These are phyloP conservation scores for Thamnophis elegans DNA, from an alignment of 2,797 vertebrate species.

Conservation along the genomic window DNA sequence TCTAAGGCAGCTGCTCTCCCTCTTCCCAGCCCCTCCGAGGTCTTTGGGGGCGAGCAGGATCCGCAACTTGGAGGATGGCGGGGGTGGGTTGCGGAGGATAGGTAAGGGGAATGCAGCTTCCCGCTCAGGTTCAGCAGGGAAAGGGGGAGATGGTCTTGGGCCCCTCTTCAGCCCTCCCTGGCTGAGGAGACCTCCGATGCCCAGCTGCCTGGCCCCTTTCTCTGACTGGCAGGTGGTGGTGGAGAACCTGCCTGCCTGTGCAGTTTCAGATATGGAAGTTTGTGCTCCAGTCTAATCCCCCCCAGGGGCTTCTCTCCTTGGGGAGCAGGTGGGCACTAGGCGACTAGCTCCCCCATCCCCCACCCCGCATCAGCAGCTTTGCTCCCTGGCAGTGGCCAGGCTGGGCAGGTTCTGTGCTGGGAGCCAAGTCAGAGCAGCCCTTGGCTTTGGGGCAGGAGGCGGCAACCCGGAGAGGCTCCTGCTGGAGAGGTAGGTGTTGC, in stretches of 20 bases:
- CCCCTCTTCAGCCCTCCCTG: neutral
- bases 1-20: neutral
- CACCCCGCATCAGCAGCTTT: neutral
- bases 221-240: neutral
- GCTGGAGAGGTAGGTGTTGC: neutral
- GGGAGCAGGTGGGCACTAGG: neutral
- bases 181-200: neutral
- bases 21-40: neutral
- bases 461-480: neutral
- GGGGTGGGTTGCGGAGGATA: rapidly evolving
- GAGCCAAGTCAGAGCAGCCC: neutral
- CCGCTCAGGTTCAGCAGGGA: neutral
- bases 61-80: neutral
- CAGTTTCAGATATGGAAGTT: neutral
- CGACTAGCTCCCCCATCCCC: neutral
- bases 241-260: neutral
- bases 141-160: neutral
- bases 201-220: neutral
- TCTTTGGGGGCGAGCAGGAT: neutral
- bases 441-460: neutral
- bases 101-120: neutral
- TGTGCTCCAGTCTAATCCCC: neutral
- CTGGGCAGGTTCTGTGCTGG: neutral
- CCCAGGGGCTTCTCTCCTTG: neutral
- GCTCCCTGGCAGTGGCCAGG: neutral